These are phyloP conservation scores for Tineola bisselliella DNA, from an alignment of 2,888 invertebrate species.

Conservation along the genomic window DNA sequence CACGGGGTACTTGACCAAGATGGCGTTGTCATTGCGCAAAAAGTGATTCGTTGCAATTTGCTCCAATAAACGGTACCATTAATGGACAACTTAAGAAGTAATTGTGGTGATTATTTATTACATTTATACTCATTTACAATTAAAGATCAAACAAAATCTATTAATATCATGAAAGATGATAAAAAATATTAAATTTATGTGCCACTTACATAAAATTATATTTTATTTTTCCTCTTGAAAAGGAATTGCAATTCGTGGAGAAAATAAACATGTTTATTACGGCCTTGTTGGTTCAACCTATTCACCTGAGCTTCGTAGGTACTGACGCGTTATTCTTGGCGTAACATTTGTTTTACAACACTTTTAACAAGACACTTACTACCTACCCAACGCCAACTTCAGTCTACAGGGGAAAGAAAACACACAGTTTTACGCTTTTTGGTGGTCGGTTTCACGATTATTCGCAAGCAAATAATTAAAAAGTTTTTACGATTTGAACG, in stretches of 20 bases:
- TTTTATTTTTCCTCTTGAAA: no score
- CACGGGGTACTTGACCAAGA: no score
- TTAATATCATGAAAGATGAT: no score
- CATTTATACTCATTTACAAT: no score
- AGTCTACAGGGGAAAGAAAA: slow-evolving; percentile 35
- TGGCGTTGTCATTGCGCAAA: no score
- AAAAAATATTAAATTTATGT: no score
- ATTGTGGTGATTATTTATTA: no score
- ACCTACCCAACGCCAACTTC: not conserved
- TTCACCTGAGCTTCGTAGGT: not conserved
- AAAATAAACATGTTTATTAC: not conserved
- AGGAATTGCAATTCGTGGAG: not conserved
- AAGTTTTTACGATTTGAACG: slow-evolving; percentile 54
- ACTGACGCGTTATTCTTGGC: not conserved
- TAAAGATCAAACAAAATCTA: no score
- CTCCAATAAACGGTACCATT: no score
- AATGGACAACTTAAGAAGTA: no score
- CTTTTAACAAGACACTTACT: slow-evolving; percentile 54
- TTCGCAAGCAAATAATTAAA: slow-evolving; percentile 58
- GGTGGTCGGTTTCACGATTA: slow-evolving; percentile 33
- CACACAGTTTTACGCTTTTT: slow-evolving; percentile 52
- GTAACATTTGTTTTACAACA: slow-evolving; percentile 49
- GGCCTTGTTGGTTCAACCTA: not conserved
- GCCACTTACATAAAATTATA: no score
- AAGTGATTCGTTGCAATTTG: no score